These are phyloP conservation scores for Campylorhamphus procurvoides DNA, from an alignment of 2,113 vertebrate species.

Conservation along the genomic window DNA sequence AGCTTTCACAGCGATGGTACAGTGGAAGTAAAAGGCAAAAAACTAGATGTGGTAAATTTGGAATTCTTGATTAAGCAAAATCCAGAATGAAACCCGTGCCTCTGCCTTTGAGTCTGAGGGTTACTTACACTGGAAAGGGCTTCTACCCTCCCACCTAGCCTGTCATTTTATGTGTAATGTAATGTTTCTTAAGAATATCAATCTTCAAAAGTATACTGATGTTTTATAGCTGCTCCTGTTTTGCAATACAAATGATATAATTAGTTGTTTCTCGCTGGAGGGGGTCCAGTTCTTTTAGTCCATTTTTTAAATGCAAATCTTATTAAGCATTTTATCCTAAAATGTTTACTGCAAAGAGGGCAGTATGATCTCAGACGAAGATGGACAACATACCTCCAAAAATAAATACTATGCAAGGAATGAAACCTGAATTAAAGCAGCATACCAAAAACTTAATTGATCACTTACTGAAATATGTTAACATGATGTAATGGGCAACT, in stretches of 20 bases:
- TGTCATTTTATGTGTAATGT: slow-evolving; percentile 66
- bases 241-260: slow-evolving; percentile 85
- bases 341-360: slow-evolving; percentile 77
- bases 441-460: slow-evolving; percentile 71
- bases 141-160: slow-evolving; percentile 43
- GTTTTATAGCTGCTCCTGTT: slow-evolving; percentile 74
- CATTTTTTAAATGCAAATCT: slow-evolving; percentile 86
- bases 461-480: slow-evolving; percentile 80
- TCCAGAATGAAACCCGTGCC: background rate
- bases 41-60: background rate
- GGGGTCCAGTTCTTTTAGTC: slow-evolving; percentile 73
- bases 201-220: slow-evolving; percentile 72
- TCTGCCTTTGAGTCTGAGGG: background rate
- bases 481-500: slow-evolving; percentile 73
- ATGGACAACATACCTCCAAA: slow-evolving; percentile 71
- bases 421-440: slow-evolving; percentile 76
- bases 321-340: slow-evolving; percentile 83
- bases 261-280: slow-evolving; percentile 80
- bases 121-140: slow-evolving; percentile 40
- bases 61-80: background rate
- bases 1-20: background rate
- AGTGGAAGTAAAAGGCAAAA: background rate
- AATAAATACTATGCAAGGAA: slow-evolving; percentile 75
- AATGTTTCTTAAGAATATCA: slow-evolving; percentile 70
- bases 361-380: slow-evolving; percentile 64